Percentiles rank a stretch among this genome's conserved stretches.
phyloP scores from a whole-genome alignment of 2,113 vertebrate species.

The Pelvicachromis taeniatus region DNA sequence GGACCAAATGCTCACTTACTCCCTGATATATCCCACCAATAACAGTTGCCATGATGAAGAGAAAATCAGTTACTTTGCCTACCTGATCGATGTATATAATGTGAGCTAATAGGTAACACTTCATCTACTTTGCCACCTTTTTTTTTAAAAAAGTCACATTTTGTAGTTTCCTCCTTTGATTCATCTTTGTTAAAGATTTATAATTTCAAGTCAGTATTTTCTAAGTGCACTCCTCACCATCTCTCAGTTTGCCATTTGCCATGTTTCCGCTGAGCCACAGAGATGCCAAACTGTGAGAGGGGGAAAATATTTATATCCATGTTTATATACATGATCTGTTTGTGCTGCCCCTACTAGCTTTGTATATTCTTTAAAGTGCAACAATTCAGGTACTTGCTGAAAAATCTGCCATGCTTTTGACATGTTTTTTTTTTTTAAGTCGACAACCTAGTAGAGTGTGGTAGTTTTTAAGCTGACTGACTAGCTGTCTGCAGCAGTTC shows the following conservation, averaged over 20 bases:
- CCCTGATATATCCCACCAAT: not conserved
- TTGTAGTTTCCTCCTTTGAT: not conserved
- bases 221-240: not conserved
- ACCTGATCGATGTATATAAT: not conserved
- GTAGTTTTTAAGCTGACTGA: not conserved
- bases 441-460: not conserved
- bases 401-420: not conserved
- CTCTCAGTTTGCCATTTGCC: not conserved
- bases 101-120: not conserved
- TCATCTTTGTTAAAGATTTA: not conserved
- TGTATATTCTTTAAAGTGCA: not conserved
- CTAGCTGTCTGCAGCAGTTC: not conserved
- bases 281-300: not conserved
- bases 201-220: not conserved
- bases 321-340: not conserved
- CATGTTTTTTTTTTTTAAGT: not conserved
- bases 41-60: not conserved
- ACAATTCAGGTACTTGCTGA: not conserved
- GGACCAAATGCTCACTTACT: no score
- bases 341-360: not conserved
- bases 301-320: not conserved
- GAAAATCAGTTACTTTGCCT: not conserved
- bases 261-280: not conserved
- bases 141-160: not conserved
- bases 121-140: not conserved